Evolutionary conservation across 2,888 invertebrate species (phyloP).

Genomic region (Hylaea fasciaria): DNA sequence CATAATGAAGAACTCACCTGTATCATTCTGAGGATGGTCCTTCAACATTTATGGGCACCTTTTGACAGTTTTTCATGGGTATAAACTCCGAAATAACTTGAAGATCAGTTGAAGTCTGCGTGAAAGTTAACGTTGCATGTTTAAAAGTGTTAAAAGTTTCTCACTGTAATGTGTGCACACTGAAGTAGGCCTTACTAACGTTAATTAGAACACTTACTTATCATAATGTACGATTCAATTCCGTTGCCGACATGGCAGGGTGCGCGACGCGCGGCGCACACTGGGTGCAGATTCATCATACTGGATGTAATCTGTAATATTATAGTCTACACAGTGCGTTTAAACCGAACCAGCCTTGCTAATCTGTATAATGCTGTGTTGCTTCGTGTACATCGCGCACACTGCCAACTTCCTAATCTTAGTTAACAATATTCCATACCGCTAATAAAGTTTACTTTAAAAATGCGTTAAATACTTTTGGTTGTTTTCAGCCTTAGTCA

Average conservation of each 20-base stretch:
- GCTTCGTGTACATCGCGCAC: conserved; percentile 3
- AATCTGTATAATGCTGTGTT: no score
- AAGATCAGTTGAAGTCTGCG: background rate
- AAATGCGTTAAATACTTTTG: conserved; percentile 28
- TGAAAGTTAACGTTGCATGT: background rate
- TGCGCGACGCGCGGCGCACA: background rate
- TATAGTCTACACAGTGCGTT: no score
- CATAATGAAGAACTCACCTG: no score
- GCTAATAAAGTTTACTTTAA: conserved; percentile 6
- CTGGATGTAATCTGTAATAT: no score
- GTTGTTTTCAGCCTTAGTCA: conserved; percentile 26
- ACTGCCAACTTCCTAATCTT: conserved; percentile 5
- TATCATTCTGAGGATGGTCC: no score
- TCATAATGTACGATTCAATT: conserved; percentile 20
- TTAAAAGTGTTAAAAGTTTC: no score
- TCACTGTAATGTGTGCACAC: background rate
- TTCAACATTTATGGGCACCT: no score
- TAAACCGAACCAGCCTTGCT: no score
- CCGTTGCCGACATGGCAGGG: conserved; percentile 15
- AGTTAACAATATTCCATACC: conserved; percentile 12
- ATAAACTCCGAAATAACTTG: background rate
- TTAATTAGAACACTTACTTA: conserved; percentile 8
- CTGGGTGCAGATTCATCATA: background rate
- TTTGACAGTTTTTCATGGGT: no score
- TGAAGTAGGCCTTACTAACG: background rate